phyloP scores from a whole-genome alignment of 2,797 vertebrate species.

The Mormyrops attenuatus region DNA sequence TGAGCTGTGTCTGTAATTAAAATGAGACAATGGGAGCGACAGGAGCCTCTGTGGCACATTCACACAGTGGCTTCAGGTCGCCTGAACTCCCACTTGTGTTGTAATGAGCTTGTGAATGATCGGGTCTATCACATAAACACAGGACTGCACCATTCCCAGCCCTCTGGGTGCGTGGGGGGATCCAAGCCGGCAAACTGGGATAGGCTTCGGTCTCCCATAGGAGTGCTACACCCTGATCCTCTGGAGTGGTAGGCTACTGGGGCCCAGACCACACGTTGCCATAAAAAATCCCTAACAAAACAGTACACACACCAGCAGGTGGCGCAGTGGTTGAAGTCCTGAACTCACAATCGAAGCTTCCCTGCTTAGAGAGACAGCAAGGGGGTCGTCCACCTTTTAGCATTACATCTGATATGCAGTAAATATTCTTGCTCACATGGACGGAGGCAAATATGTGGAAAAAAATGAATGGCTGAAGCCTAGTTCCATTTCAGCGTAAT shows the following conservation, averaged over 20 bases:
- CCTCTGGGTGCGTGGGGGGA: background rate
- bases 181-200: background rate
- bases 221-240: background rate
- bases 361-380: background rate
- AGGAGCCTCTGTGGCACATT: background rate
- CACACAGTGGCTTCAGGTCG: background rate
- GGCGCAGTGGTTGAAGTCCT: background rate
- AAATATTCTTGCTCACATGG: background rate
- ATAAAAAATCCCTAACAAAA: background rate
- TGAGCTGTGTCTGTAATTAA: constrained; percentile 13
- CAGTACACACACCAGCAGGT: background rate
- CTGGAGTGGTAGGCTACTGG: background rate
- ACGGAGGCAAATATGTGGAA: background rate
- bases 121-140: background rate
- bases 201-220: background rate
- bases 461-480: background rate
- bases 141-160: background rate
- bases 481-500: background rate
- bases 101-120: constrained; percentile 2
- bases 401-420: background rate
- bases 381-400: background rate
- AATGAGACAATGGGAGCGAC: background rate
- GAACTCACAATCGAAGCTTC: background rate
- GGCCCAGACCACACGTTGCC: background rate
- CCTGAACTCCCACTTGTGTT: background rate